Evolutionary conservation across 2,113 vertebrate species (phyloP).

Genomic region (Pan troglodytes): DNA sequence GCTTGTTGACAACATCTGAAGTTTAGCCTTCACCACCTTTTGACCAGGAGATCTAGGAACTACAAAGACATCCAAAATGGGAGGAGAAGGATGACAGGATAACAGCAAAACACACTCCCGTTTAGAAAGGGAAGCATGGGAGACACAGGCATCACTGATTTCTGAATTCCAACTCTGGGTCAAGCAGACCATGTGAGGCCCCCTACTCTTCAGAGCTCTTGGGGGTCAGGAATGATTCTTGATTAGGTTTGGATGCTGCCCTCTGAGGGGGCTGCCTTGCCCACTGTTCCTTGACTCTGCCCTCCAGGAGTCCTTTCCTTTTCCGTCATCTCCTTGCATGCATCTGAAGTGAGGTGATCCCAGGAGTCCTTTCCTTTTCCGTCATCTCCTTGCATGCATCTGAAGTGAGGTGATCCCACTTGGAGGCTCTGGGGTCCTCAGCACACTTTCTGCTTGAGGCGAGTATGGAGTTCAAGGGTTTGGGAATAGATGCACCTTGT

Average conservation of each 20-base stretch:
- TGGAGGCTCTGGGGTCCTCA: not conserved
- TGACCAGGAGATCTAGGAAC: not conserved
- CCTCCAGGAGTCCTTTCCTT: not conserved
- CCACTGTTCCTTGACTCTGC: not conserved
- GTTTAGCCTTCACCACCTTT: not conserved
- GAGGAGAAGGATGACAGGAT: not conserved
- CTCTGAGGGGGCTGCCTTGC: not conserved
- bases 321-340: not conserved
- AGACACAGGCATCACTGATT: not conserved
- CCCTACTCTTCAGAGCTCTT: not conserved
- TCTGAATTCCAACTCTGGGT: not conserved
- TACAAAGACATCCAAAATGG: not conserved
- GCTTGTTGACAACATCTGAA: not conserved
- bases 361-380: not conserved
- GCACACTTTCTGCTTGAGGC: not conserved
- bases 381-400: not conserved
- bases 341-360: not conserved
- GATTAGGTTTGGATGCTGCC: no score
- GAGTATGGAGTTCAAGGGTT: not conserved
- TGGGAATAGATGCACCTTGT: fast-evolving
- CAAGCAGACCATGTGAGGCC: not conserved
- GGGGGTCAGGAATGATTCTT: no score
- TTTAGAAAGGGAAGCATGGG: no score
- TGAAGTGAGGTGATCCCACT: not conserved
- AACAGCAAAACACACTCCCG: not conserved